Conservation (phyloP, 2,888 invertebrate species). For the Epistrophe grossulariae region DNA sequence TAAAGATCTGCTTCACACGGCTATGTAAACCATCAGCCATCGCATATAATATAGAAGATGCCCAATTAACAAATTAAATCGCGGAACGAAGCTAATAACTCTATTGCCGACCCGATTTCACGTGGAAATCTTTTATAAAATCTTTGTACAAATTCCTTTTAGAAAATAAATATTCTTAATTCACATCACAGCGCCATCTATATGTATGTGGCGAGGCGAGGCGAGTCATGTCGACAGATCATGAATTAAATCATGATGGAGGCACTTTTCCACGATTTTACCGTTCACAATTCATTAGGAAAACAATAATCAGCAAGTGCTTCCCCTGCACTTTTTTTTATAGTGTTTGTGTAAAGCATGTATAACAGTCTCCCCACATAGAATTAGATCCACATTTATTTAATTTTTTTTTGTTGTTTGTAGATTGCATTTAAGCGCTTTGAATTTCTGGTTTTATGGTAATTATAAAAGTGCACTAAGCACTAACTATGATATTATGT, state of each 20-base stretch:
- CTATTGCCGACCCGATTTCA: conserved; percentile 70
- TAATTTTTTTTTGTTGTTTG: conserved; percentile 2
- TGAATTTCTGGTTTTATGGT: conserved; percentile 67
- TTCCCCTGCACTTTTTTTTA: neutral
- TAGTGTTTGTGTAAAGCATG: too few relatives aligned
- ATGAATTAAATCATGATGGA: conserved; percentile 73
- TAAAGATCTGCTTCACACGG: conserved; percentile 70
- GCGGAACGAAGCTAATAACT: conserved; percentile 69
- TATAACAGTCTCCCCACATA: conserved; percentile 20
- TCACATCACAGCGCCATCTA: conserved; percentile 61
- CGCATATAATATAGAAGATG: conserved; percentile 4
- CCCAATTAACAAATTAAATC: conserved; percentile 70
- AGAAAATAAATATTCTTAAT: conserved; percentile 49
- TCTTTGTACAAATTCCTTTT: conserved; percentile 52
- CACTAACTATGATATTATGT: conserved; percentile 69
- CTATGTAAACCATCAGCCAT: neutral
- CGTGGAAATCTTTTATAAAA: conserved; percentile 54
- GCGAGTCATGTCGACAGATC: conserved; percentile 72
- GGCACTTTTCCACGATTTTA: conserved; percentile 75
- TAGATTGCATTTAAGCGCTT: conserved; percentile 59
- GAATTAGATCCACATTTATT: conserved; percentile 17
- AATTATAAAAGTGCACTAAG: conserved; percentile 66
- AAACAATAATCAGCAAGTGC: conserved; percentile 58
- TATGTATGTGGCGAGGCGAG: neutral
- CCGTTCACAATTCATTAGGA: conserved; percentile 72